Conservation (phyloP, 2,888 invertebrate species). For the Callyntrura sp. region DNA sequence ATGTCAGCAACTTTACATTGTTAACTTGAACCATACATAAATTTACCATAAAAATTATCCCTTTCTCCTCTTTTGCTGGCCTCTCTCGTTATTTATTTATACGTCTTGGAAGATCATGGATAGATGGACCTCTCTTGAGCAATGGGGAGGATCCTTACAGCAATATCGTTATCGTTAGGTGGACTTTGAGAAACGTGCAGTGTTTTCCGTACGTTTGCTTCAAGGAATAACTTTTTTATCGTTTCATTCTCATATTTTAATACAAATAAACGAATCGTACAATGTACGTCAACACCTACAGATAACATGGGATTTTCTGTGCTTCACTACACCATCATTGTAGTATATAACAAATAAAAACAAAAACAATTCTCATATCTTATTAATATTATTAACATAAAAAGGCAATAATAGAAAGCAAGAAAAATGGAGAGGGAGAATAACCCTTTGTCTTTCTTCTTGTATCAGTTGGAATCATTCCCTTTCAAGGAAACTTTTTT, state of each 20-base stretch:
- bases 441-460: conserved; percentile 9
- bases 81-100: conserved; percentile 20
- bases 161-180: conserved; percentile 60
- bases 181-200: conserved; percentile 3
- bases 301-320: background rate
- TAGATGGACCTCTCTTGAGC: conserved; percentile 49
- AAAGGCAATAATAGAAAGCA: conserved; percentile 60
- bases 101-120: conserved; percentile 22
- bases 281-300: background rate
- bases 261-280: background rate
- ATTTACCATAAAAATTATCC: conserved; percentile 69
- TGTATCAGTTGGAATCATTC: conserved; percentile 43
- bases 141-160: conserved; percentile 70
- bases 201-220: background rate
- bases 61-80: conserved; percentile 29
- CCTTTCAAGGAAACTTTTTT: conserved; percentile 45
- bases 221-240: conserved; percentile 24
- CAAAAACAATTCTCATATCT: conserved; percentile 52
- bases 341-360: conserved; percentile 50
- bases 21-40: conserved; percentile 63
- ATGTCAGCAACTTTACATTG: conserved; percentile 69
- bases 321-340: conserved; percentile 36
- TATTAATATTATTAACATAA: conserved; percentile 74
- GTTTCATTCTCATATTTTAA: background rate
- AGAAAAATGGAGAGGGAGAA: conserved; percentile 35